phyloP scores from a whole-genome alignment of 2,113 vertebrate genomes.

The Clupea harengus region DNA sequence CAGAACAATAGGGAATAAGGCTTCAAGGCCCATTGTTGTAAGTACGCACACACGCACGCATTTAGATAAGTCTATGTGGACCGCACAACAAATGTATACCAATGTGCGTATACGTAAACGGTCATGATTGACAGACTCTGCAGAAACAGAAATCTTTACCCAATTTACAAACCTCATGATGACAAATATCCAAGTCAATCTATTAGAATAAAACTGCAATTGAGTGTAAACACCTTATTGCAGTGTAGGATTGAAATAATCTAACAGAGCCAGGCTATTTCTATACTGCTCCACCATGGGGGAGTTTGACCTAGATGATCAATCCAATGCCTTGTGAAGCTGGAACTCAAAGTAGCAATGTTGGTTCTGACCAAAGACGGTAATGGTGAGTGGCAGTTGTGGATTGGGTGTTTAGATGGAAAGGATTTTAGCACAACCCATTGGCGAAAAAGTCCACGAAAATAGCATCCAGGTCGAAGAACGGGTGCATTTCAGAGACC shows the following conservation, averaged over 20 bases:
- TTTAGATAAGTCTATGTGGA: background rate
- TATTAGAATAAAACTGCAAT: no score
- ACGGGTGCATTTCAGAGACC: background rate
- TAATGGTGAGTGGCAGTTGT: background rate
- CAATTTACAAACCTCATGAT: background rate
- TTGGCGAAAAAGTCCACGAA: background rate
- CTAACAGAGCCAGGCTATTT: background rate
- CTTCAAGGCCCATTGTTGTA: background rate
- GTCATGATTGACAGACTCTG: background rate
- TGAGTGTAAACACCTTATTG: background rate
- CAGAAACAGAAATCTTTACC: background rate
- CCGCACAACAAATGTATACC: background rate
- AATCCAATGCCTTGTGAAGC: background rate
- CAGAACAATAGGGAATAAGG: background rate
- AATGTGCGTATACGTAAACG: background rate
- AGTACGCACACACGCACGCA: background rate
- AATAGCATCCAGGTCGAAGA: constrained; percentile 4
- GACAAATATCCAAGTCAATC: background rate
- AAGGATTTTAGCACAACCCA: background rate
- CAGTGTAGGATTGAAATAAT: background rate
- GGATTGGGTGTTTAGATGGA: background rate
- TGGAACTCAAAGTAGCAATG: background rate
- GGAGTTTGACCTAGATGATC: background rate
- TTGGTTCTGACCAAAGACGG: background rate
- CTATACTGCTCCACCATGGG: background rate